phyloP scores from a whole-genome alignment of 2,888 invertebrate species.

The Anaspis maculata region DNA sequence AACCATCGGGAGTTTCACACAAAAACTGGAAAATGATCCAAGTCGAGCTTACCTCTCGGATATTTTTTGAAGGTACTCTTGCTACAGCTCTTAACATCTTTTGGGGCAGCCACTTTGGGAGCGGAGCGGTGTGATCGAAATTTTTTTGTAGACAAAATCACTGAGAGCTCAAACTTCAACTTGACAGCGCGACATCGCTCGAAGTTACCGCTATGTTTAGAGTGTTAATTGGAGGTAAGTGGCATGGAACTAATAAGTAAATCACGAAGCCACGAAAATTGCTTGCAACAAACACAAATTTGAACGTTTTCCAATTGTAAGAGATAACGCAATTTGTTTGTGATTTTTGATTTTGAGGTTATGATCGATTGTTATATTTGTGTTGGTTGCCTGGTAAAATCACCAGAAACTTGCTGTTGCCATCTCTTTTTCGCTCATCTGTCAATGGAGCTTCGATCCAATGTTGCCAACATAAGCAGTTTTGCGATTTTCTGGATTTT shows the following conservation, averaged over 20 bases:
- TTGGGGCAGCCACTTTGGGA: constrained; percentile 28
- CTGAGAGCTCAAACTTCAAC: too few relatives aligned
- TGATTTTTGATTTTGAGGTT: constrained; percentile 26
- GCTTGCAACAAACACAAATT: too few relatives aligned
- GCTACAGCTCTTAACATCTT: constrained; percentile 35
- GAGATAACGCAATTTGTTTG: too few relatives aligned
- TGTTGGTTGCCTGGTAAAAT: constrained; percentile 12
- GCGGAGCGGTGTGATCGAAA: constrained; percentile 11
- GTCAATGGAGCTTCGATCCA: constrained; percentile 56
- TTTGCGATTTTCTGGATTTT: too few relatives aligned
- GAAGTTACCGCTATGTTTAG: constrained; percentile 21
- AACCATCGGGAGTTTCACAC: too few relatives aligned
- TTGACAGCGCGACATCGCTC: constrained; percentile 24
- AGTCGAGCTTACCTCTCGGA: constrained; percentile 29
- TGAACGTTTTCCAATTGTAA: too few relatives aligned
- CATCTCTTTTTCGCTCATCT: constrained; percentile 8
- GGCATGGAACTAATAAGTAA: constrained; percentile 11
- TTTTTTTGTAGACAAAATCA: too few relatives aligned
- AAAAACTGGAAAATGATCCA: too few relatives aligned
- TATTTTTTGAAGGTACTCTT: constrained; percentile 26
- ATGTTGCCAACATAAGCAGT: too few relatives aligned
- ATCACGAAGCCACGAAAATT: too few relatives aligned
- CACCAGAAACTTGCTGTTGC: constrained; percentile 5
- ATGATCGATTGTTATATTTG: constrained; percentile 12
- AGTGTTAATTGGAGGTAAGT: constrained; percentile 26